Percentiles rank a stretch among this genome's conserved stretches.
phyloP scores from a whole-genome alignment of 2,797 vertebrate genomes.

The Anguilla pacifica region DNA sequence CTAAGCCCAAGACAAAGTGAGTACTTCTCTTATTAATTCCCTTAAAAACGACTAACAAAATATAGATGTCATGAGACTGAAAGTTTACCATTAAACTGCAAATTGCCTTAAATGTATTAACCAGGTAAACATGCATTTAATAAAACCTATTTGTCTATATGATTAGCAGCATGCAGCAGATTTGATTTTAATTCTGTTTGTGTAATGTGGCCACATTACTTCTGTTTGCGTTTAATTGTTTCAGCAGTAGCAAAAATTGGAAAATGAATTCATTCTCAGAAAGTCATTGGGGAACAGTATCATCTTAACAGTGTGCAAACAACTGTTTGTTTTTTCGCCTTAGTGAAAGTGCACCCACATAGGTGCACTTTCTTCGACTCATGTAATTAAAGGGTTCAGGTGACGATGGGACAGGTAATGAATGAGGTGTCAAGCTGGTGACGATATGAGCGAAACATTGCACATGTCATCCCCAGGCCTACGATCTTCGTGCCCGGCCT shows the following conservation, averaged over 20 bases:
- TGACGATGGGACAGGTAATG: not conserved
- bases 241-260: not conserved
- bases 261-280: not conserved
- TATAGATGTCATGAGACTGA: not conserved
- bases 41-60: not conserved
- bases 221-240: not conserved
- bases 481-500: constrained; percentile 89
- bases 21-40: constrained; percentile 41
- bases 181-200: not conserved
- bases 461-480: constrained; percentile 64
- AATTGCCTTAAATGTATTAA: not conserved
- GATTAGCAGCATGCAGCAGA: not conserved
- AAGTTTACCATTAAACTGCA: not conserved
- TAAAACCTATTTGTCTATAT: not conserved
- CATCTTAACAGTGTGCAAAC: not conserved
- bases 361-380: not conserved
- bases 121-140: not conserved
- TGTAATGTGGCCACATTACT: not conserved
- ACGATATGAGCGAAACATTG: not conserved
- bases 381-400: not conserved
- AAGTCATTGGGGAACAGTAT: not conserved
- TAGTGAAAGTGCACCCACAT: not conserved
- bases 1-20: constrained; percentile 92
- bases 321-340: not conserved
- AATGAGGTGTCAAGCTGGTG: not conserved